Evolutionary conservation across 2,797 vertebrate genomes (phyloP).

Genomic region (Meda fulgida): DNA sequence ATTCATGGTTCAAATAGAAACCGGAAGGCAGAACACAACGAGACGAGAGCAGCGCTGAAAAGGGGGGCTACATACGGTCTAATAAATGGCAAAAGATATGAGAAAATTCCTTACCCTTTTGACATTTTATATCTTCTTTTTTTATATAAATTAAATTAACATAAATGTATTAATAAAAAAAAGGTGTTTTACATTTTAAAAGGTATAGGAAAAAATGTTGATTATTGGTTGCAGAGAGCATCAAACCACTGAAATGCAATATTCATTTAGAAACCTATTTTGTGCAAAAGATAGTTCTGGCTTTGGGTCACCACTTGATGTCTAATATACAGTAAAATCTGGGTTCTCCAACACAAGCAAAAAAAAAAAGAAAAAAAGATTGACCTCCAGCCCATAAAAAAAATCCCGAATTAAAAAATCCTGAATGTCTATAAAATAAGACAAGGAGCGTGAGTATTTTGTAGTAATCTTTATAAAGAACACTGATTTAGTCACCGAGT

Average conservation of each 20-base stretch:
- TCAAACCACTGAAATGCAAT: neutral
- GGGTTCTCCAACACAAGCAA: neutral
- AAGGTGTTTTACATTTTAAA: neutral
- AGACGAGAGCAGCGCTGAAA: neutral
- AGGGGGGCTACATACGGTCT: neutral
- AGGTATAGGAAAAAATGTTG: neutral
- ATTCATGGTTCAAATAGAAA: neutral
- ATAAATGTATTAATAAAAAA: neutral
- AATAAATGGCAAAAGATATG: neutral
- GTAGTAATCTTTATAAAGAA: slow-evolving; percentile 76
- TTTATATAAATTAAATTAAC: too few relatives aligned
- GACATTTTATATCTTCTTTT: neutral
- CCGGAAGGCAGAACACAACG: neutral
- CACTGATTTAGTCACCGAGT: slow-evolving; percentile 70
- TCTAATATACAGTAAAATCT: neutral
- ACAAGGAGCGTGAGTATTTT: slow-evolving; percentile 57
- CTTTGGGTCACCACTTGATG: neutral
- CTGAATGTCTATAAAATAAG: slow-evolving; percentile 30
- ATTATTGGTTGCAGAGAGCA: neutral
- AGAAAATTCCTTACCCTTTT: neutral
- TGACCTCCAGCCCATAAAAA: neutral
- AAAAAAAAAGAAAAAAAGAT: neutral
- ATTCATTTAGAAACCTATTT: neutral
- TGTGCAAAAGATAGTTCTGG: neutral
- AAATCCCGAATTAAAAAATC: too few relatives aligned